A percentile compares a stretch with the other conserved stretches of the same genome.
Evolutionary conservation across 2,888 invertebrate species (phyloP).

Genomic region (Ctenicera cuprea): DNA sequence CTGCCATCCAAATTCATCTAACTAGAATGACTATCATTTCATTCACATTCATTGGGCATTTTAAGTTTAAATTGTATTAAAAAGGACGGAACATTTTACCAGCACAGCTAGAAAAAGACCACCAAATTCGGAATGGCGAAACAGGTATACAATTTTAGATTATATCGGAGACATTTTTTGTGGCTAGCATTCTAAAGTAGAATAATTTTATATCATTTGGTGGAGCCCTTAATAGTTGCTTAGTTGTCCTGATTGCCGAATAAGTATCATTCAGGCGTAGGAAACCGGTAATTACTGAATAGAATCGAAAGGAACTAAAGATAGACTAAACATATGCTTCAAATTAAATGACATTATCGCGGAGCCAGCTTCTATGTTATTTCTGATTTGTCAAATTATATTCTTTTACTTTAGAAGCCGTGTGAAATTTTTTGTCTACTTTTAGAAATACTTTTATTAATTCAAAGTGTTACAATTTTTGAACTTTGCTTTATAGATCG

Average conservation of each 20-base stretch:
- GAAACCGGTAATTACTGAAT: conserved; percentile 52
- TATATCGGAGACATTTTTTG: conserved; percentile 61
- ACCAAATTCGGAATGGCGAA: conserved; percentile 15
- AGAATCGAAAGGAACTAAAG: conserved; percentile 50
- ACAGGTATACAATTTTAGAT: conserved; percentile 59
- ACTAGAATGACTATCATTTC: conserved; percentile 36
- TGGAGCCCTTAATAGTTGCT: conserved; percentile 59
- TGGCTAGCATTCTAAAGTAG: conserved; percentile 56
- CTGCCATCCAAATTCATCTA: conserved; percentile 20
- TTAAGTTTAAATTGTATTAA: conserved; percentile 27
- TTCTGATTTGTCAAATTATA: conserved; percentile 51
- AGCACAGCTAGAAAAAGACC: conserved; percentile 1
- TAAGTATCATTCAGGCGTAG: conserved; percentile 55
- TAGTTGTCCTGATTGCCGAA: conserved; percentile 63
- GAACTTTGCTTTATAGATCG: too few species aligned
- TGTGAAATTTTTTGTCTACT: conserved; percentile 8
- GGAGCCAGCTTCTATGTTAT: conserved; percentile 46
- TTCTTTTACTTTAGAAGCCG: conserved; percentile 32
- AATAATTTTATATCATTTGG: conserved; percentile 63
- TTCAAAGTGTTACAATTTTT: too few species aligned
- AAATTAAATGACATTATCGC: conserved; percentile 59
- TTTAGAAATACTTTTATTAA: background rate
- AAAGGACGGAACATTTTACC: background rate
- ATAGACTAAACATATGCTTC: conserved; percentile 57
- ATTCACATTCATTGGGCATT: conserved; percentile 27